Percentiles rank a stretch among this genome's conserved stretches.
Evolutionary conservation across 2,113 vertebrate genomes (phyloP).

Genomic region (Bostrychus sinensis): DNA sequence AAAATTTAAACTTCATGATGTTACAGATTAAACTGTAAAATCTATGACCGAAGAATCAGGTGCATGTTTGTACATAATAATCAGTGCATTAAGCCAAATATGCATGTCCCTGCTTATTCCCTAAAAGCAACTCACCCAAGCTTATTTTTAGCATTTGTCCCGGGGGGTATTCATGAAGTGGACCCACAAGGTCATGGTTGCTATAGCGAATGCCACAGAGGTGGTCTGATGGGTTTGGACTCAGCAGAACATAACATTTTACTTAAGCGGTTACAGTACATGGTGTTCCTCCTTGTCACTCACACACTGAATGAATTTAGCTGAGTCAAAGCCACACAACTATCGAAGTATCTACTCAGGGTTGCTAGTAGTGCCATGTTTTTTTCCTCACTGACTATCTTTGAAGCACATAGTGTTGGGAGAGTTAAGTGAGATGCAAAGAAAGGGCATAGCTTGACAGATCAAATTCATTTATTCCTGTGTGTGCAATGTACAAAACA

Average conservation of each 20-base stretch:
- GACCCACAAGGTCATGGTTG: slow-evolving; percentile 53
- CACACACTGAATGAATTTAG: slow-evolving; percentile 12
- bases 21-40: slow-evolving; percentile 33
- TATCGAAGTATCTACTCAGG: too few species aligned
- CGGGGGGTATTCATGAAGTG: slow-evolving; percentile 30
- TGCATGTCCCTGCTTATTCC: slow-evolving; percentile 18
- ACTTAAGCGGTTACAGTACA: slow-evolving; percentile 25
- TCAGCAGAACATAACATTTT: slow-evolving; percentile 32
- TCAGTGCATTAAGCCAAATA: slow-evolving; percentile 25
- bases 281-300: slow-evolving; percentile 15
- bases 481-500: slow-evolving; percentile 5
- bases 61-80: slow-evolving; percentile 34
- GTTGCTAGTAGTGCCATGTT: too few species aligned
- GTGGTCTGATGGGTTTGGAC: slow-evolving; percentile 39
- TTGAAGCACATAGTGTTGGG: too few species aligned
- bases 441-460: too few species aligned
- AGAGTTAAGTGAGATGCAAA: not conserved
- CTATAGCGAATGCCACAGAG: slow-evolving; percentile 38
- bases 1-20: slow-evolving; percentile 28
- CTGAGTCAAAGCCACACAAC: not conserved
- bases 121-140: slow-evolving; percentile 30
- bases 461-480: too few species aligned
- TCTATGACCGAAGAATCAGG: slow-evolving; percentile 2
- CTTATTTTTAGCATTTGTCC: slow-evolving; percentile 53
- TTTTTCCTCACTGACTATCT: too few species aligned